Conservation (phyloP, 1,140 invertebrate species). For the Andrena cerasifolii region DNA sequence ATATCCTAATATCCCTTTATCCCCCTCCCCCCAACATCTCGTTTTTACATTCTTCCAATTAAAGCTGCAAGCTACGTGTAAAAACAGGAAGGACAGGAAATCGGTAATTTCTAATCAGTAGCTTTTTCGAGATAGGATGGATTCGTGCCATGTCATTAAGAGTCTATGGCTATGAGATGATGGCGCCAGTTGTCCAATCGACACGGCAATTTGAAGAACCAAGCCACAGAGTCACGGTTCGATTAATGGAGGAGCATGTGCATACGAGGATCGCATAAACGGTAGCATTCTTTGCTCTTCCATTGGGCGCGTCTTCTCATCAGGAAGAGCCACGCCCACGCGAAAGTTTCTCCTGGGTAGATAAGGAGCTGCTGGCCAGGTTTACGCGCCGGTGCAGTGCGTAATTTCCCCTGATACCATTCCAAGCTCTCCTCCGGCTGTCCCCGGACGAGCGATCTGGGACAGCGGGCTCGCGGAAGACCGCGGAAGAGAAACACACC, state of each 20-base stretch:
- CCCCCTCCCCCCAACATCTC: no score
- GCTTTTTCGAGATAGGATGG: neutral
- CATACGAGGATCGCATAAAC: neutral
- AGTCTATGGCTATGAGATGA: slow-evolving; percentile 15
- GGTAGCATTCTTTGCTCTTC: slow-evolving; percentile 23
- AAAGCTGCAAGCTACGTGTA: no score
- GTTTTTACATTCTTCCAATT: no score
- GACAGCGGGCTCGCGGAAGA: slow-evolving; percentile 42
- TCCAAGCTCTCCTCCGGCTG: slow-evolving; percentile 15
- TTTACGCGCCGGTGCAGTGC: slow-evolving; percentile 44
- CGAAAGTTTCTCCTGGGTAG: slow-evolving; percentile 6
- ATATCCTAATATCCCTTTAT: no score
- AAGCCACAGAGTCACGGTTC: neutral
- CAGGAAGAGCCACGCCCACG: slow-evolving; percentile 21
- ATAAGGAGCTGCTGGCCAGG: slow-evolving; percentile 24
- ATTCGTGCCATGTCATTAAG: neutral
- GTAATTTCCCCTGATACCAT: slow-evolving; percentile 48
- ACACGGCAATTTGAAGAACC: neutral
- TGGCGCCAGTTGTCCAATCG: slow-evolving; percentile 12
- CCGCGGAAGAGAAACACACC: slow-evolving; percentile 54
- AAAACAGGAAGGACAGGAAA: no score
- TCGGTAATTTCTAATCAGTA: neutral
- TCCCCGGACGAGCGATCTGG: slow-evolving; percentile 39
- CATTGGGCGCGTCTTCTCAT: neutral
- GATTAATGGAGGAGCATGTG: slow-evolving; percentile 8